Evolutionary conservation across 2,113 vertebrate genomes (phyloP), one percentile per base, ranked within the genome.

Genomic region (Syngnathus scovelli): DNA sequence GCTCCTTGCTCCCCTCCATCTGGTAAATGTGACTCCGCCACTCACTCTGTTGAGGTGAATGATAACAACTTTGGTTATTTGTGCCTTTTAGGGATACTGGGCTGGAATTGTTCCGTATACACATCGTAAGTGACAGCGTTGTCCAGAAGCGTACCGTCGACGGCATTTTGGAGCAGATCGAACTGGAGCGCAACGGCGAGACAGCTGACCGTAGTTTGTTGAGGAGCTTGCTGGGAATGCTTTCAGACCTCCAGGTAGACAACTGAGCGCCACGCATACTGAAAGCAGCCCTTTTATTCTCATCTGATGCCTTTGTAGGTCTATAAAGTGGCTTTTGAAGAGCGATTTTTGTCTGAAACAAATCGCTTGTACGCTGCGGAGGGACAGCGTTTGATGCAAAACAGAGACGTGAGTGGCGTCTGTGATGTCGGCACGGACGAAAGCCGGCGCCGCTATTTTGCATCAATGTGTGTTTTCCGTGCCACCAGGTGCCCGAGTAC

Each of bases 1-100:
- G 98, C 91, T 99, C 97, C 84, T 93, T 99, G 82, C 92, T 99
- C 61, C 97, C 97, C 49, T 99, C 97, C 72, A 99, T 99, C 89
- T 99, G 97, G 97, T 99, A 93, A 94, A 91, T 39, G 5, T 27
- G 11, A 62, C n/a, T 6, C 5, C 4, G 16, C 21, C 2, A 6
- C 0, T 62, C 7, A 68, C 13, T 65, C 48, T 41, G 19, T 62
- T 39, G 3, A 3, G 65, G 46, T 68, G n/a, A 62, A 21, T 61
- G 37, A 2, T 12, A 10, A 27, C 69, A 38, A 59, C 49, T 78
- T 27, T 81, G 39, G 21, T 27, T 65, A 13, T 73, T 2, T 62
- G 1, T 8, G 1, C 71, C 21, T 44, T 84, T 7, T 75, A 99
- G 97, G 97, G 97, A 99, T 78, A 98, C 98, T 80, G 97, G 96